These are phyloP conservation scores for Epizoanthus illoricatus DNA, from an alignment of 92 coral and sea anemone genomes.

Conservation along the genomic window DNA sequence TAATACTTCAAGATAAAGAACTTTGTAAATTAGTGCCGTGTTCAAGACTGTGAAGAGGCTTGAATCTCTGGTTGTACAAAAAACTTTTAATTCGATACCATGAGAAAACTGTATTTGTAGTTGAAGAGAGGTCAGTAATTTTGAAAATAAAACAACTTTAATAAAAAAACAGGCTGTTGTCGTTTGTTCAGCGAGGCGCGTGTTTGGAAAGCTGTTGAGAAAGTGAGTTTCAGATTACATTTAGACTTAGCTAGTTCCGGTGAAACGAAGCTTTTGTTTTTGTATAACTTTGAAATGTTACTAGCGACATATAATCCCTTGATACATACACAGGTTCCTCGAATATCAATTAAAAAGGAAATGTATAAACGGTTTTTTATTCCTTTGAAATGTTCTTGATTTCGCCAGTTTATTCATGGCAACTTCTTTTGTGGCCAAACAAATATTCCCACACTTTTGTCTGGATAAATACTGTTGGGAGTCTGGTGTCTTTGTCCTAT, in stretches of 20 bases:
- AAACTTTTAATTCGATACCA: constrained; percentile 37
- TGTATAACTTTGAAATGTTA: neutral
- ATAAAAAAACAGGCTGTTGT: constrained; percentile 25
- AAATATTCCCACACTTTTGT: no score
- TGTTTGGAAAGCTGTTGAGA: constrained; percentile 27
- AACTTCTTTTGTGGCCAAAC: no score
- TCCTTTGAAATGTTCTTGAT: no score
- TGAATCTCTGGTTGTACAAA: constrained; percentile 35
- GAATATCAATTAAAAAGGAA: neutral
- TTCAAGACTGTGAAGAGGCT: constrained; percentile 22
- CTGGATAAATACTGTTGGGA: no score
- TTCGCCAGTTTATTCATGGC: no score
- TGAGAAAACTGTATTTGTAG: constrained; percentile 70
- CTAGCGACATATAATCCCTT: neutral
- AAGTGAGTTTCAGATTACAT: constrained; percentile 10
- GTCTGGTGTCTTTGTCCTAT: no score
- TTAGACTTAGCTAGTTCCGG: neutral
- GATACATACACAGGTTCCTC: neutral
- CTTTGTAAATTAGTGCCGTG: constrained; percentile 46
- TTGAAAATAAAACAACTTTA: constrained; percentile 80
- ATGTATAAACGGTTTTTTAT: no score
- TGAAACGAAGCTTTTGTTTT: neutral
- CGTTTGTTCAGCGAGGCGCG: constrained; percentile 20
- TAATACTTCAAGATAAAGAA: constrained; percentile 33
- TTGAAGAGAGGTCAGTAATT: constrained; percentile 63